Conservation (phyloP, 2,113 vertebrate genomes). For the Percina caprodes region DNA sequence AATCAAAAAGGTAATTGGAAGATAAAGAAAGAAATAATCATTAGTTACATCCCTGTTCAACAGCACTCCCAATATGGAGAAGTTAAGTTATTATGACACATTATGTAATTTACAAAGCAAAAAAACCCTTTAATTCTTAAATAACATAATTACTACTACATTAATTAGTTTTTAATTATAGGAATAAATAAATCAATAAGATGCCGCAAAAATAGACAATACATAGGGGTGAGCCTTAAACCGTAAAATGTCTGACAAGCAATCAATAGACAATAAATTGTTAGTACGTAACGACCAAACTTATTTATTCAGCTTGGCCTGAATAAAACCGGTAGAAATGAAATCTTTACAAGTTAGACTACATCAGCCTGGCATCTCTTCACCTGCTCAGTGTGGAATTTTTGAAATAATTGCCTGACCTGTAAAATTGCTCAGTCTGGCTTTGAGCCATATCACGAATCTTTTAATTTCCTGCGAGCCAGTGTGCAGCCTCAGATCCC, state of each 20-base stretch:
- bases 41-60: background rate
- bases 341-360: background rate
- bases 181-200: too few species aligned
- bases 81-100: too few species aligned
- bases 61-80: background rate
- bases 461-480: constrained; percentile 45
- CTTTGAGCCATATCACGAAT: constrained; percentile 8
- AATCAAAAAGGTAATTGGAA: background rate
- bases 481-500: constrained; percentile 1
- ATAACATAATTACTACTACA: background rate
- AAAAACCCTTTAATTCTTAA: background rate
- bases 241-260: background rate
- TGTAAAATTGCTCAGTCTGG: background rate
- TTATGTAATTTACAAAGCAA: background rate
- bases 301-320: background rate
- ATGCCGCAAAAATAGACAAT: too few species aligned
- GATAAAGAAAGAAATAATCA: background rate
- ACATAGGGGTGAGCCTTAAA: background rate
- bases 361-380: background rate
- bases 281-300: background rate
- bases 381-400: background rate
- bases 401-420: constrained; percentile 3
- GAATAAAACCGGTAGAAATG: background rate
- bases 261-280: background rate
- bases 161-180: too few species aligned